Conservation (phyloP, 2,113 vertebrate genomes). For the Pelvicachromis taeniatus region DNA sequence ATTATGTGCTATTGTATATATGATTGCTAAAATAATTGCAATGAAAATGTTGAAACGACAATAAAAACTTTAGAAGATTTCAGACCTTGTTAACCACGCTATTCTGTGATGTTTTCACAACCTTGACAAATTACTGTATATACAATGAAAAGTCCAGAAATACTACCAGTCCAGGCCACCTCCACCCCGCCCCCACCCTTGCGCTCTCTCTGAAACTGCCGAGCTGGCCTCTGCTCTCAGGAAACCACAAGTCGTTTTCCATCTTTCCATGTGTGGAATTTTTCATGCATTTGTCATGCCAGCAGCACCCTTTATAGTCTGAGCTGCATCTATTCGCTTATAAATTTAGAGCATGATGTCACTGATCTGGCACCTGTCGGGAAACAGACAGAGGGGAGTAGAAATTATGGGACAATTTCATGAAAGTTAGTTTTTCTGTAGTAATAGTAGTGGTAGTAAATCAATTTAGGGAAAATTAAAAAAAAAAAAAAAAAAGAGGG, state of each 20-base stretch:
- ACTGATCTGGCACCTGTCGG: conserved; percentile 48
- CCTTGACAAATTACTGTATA: conserved; percentile 60
- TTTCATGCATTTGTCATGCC: conserved; percentile 64
- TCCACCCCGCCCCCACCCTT: neutral
- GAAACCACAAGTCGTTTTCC: conserved; percentile 75
- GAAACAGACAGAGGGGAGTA: neutral
- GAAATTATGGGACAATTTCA: neutral
- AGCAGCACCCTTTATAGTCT: conserved; percentile 55
- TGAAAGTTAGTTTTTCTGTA: conserved; percentile 17
- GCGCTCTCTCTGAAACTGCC: conserved; percentile 45
- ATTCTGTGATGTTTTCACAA: conserved; percentile 49
- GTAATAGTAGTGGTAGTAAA: neutral
- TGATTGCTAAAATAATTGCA: conserved; percentile 24
- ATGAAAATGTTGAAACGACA: conserved; percentile 40
- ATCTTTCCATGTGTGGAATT: conserved; percentile 74
- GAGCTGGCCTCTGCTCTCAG: conserved; percentile 61
- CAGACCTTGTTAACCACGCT: conserved; percentile 11
- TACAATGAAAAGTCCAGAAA: conserved; percentile 49
- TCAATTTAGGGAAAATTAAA: neutral
- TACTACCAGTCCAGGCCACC: conserved; percentile 10
- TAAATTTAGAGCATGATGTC: conserved; percentile 73
- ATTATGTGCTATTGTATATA: conserved; percentile 7
- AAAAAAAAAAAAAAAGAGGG: no score
- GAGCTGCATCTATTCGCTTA: conserved; percentile 26
- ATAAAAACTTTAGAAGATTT: conserved; percentile 29